Evolutionary conservation across 2,113 vertebrate genomes (phyloP).

Genomic region (Boulengeromyrus knoepffleri): DNA sequence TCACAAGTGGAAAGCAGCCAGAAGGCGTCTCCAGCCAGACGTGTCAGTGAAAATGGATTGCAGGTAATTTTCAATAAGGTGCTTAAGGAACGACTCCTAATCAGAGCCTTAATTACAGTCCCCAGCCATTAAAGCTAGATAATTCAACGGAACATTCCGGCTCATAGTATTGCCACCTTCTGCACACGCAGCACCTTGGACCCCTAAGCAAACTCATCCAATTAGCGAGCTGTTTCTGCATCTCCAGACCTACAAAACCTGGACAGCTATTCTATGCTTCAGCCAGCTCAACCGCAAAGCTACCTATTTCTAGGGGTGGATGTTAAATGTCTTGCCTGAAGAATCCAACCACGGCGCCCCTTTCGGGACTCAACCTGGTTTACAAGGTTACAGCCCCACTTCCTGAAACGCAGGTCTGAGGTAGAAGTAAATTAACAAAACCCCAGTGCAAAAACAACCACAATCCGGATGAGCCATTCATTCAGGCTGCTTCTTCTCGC

Average conservation of each 20-base stretch:
- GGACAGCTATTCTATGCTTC: neutral
- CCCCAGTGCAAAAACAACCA: neutral
- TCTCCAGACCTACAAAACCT: conserved; percentile 4
- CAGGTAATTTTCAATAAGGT: conserved; percentile 67
- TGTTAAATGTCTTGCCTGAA: neutral
- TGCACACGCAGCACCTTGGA: conserved; percentile 17
- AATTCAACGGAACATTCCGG: conserved; percentile 61
- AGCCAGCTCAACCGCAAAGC: neutral
- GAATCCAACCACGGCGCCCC: neutral
- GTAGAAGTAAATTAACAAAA: neutral
- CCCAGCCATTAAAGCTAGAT: conserved; percentile 64
- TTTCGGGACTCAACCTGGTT: neutral
- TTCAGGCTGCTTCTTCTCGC: neutral
- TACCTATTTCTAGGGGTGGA: neutral
- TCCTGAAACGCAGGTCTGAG: neutral
- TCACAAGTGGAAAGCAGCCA: neutral
- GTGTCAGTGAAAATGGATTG: conserved; percentile 64
- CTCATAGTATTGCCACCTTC: neutral
- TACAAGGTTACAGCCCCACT: neutral
- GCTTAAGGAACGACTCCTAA: conserved; percentile 65
- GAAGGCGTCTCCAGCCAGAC: conserved; percentile 12
- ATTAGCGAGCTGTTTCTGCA: neutral
- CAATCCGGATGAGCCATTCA: neutral
- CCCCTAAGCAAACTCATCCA: neutral
- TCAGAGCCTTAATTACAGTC: conserved; percentile 69